phyloP scores from a whole-genome alignment of 2,113 vertebrate genomes.

The Neotragus pygmaeus region DNA sequence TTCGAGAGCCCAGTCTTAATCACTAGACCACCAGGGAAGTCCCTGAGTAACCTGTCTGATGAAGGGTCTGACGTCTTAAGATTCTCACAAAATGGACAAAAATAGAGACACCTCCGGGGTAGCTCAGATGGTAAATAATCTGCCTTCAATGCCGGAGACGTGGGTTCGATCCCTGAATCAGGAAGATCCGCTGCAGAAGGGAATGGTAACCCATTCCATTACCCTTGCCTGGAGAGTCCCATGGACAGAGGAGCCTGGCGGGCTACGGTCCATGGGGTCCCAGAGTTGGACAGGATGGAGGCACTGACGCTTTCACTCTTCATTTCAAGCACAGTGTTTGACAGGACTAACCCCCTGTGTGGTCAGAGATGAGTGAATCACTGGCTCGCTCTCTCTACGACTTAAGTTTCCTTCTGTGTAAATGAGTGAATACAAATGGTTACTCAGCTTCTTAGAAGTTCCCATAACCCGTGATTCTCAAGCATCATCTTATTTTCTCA shows the following conservation, averaged over 20 bases:
- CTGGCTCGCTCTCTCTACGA: rapidly evolving
- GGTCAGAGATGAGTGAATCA: not conserved
- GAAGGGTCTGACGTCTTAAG: not conserved
- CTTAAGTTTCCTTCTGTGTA: not conserved
- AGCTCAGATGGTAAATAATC: not conserved
- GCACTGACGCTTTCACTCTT: not conserved
- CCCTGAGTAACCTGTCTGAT: not conserved
- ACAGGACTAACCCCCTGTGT: not conserved
- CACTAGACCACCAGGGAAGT: rapidly evolving
- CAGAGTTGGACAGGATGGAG: not conserved
- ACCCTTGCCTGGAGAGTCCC: not conserved
- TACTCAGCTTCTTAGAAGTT: rapidly evolving
- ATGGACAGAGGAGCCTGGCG: not conserved
- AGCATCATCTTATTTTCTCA: not conserved
- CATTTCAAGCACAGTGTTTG: not conserved
- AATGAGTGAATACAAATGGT: rapidly evolving
- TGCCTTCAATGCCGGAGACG: not conserved
- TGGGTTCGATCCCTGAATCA: rapidly evolving
- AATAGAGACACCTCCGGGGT: rapidly evolving
- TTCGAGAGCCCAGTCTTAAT: not conserved
- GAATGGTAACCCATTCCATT: not conserved
- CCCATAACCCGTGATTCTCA: not conserved
- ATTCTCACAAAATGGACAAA: not conserved
- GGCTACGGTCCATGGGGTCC: rapidly evolving
- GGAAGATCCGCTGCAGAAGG: not conserved